Base-by-base conservation (phyloP, 2,797 vertebrate species). In the Pagetopsis macropterus region DNA sequence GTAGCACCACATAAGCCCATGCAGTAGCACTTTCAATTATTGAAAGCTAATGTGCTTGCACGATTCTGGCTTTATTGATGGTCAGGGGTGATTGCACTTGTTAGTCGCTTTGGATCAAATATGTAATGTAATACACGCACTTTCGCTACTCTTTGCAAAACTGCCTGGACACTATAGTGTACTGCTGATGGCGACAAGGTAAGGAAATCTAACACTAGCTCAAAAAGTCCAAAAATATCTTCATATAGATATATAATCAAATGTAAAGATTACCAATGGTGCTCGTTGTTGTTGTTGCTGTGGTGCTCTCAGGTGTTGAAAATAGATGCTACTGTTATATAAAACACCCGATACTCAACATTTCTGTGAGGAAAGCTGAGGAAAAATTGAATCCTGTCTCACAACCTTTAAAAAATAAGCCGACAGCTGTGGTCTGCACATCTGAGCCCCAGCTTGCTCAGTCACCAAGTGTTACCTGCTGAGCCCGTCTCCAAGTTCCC, bases 401-500 rank as follows among this genome's bases (percentile, higher is more conserved):
- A 68, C 43, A 23, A 41, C 9, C 23, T 76, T 54, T 61, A 8
- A 17, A 5, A 78, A 84, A 69, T 61, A 74, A 73, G 14, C 57
- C 23, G 44, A 49, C 59, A 77, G 66, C 64, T 84, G 66, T 64
- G 60, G 33, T 68, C 60, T 71, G 51, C 73, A 60, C 75, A 72
- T 75, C n/a, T 16, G 68, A 79, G 59, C 62, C 66, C 71, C 70
- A 56, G 67, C 16, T 44, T 64, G 65, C 55, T 78, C 73, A 67
- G 43, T 78, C 78, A 59, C 69, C 37, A 49, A 46, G 63, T 13
- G 58, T 57, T 63, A 74, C 88, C 83, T 68, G 83, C 88, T 75
- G 84, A 83, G 82, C 69, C 73, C 73, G 70, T 86, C 73, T 83
- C 49, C 23, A 37, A 62, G 62, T 79, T 80, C 63, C 49, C 62